phyloP scores from a whole-genome alignment of 2,797 vertebrate genomes.

The Falco naumanni region DNA sequence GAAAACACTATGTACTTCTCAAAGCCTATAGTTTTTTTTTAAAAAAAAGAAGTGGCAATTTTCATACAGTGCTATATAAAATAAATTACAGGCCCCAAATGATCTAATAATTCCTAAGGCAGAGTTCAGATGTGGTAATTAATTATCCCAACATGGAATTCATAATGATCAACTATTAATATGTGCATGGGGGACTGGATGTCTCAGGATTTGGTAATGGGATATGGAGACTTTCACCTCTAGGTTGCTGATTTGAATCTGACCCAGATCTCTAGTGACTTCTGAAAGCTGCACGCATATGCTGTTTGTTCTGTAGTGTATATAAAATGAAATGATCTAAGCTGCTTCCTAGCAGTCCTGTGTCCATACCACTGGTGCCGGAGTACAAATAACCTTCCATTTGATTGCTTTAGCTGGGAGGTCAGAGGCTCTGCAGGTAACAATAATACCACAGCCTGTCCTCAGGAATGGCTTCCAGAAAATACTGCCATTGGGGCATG shows the following conservation, averaged over 20 bases:
- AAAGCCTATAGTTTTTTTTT: background rate
- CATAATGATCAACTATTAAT: slow-evolving; percentile 69
- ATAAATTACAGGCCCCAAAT: slow-evolving; percentile 65
- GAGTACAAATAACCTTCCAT: background rate
- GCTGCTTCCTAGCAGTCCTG: background rate
- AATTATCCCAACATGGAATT: slow-evolving; percentile 69
- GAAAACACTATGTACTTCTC: slow-evolving; percentile 51
- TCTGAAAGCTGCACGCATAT: slow-evolving; percentile 49
- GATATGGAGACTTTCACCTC: slow-evolving; percentile 69
- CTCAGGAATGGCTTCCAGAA: background rate
- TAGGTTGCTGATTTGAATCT: slow-evolving; percentile 73
- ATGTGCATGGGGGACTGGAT: slow-evolving; percentile 66
- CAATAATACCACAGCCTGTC: too few relatives aligned
- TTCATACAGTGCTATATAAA: slow-evolving; percentile 67
- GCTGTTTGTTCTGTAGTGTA: slow-evolving; percentile 48
- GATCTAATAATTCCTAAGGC: slow-evolving; percentile 62
- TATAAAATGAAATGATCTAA: slow-evolving; percentile 43
- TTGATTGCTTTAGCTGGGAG: background rate
- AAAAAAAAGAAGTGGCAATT: slow-evolving; percentile 1
- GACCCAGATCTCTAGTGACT: slow-evolving; percentile 69
- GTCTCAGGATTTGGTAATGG: slow-evolving; percentile 73
- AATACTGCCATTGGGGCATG: fast-evolving
- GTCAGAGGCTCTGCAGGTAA: background rate
- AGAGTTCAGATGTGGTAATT: slow-evolving; percentile 64
- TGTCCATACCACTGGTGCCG: background rate